Evolutionary conservation across 2,113 vertebrate species (phyloP).

Genomic region (Vidua macroura): DNA sequence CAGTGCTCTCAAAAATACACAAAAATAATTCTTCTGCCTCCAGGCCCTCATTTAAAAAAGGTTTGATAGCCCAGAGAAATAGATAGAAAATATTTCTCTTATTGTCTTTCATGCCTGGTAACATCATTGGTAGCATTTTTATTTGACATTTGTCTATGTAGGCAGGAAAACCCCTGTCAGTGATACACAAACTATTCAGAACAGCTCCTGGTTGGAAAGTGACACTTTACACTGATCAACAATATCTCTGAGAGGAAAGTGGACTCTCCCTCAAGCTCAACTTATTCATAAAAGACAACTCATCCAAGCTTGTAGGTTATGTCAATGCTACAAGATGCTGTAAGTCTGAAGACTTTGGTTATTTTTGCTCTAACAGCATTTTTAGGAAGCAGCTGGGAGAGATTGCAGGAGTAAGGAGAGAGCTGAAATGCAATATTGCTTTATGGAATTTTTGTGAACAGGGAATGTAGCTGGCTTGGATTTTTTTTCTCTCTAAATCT

Average conservation of each 20-base stretch:
- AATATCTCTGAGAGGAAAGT: neutral
- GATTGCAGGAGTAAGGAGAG: neutral
- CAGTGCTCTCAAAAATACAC: neutral
- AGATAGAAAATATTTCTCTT: neutral
- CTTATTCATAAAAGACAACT: constrained; percentile 12
- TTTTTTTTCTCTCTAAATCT: neutral
- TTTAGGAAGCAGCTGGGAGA: neutral
- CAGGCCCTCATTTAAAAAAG: neutral
- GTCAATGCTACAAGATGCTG: neutral
- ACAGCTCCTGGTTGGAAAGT: neutral
- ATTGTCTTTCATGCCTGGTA: neutral
- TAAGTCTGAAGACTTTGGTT: neutral
- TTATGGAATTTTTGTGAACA: constrained; percentile 15
- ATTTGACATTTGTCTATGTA: neutral
- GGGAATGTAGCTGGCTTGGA: neutral
- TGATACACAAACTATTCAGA: constrained; percentile 13
- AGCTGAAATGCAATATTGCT: constrained; percentile 14
- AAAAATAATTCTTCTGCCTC: neutral
- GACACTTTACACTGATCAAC: neutral
- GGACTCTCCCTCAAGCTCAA: constrained; percentile 14
- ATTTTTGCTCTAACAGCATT: neutral
- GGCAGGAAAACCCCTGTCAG: neutral
- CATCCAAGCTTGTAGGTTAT: neutral
- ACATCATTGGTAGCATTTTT: neutral
- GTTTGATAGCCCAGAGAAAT: neutral